Base-by-base conservation (phyloP, 2,888 invertebrate species). In the Aromia moschata region DNA sequence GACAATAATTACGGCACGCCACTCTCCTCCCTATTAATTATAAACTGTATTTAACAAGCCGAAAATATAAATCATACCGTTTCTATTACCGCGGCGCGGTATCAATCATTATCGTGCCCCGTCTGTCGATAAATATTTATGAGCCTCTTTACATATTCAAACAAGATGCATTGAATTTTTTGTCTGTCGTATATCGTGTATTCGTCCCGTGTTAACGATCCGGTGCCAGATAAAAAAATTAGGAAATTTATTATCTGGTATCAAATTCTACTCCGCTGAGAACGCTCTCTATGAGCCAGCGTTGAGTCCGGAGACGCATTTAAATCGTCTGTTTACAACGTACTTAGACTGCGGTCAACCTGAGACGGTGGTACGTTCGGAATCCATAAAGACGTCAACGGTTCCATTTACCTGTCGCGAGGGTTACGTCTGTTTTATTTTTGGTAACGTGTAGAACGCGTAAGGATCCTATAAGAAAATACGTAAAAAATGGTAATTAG, bases 81-180 rank as follows among this genome's bases (percentile, higher is more conserved):
- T 4, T n/a, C n/a, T 45, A 30, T 15, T 15, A 3, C 2, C 14
- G 31, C 20, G 25, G 2, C 14, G 14, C 43, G 1, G 14, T 43
- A 43, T 43, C 31, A 45, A 31, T 45, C 45, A 45, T 25, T 14
- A 45, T 45, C 45, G 16, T n/a, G n/a, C n/a, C 7, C 2, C 30
- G 30, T 15, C 11, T 31, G 45, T 31, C 45, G 11, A 45, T 45
- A 45, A 45, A 45, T 45, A 45, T 45, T 30, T 45, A 45, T 45
- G 31, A 45, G 31, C 16, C 15, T 10, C 16, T 31, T 45, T 31
- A 45, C 45, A 45, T 31, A 45, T 30, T 31, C 16, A 44, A 44
- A 44, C 20, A 11, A 20, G 43, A 43, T 43, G 43, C 43, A 43
- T 43, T 25, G 20, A 43, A 43, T 43, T 18, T n/a, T 25, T 41